Evolutionary conservation across 2,113 vertebrate genomes (phyloP).

Genomic region (Heterotis niloticus): DNA sequence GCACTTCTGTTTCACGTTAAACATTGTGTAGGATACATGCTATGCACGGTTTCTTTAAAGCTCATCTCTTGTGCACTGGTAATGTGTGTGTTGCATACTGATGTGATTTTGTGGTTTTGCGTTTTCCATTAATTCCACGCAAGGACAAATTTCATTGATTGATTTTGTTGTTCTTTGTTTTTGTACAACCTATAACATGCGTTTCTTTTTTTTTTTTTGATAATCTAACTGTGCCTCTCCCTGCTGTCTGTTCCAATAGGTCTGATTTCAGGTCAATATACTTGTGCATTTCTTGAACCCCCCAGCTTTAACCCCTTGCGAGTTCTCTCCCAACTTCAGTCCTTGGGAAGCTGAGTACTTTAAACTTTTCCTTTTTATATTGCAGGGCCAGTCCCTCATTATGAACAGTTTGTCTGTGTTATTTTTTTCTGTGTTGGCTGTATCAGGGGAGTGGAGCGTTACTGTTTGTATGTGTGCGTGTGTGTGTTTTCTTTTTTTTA

Average conservation of each 20-base stretch:
- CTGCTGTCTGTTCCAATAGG: conserved; percentile 51
- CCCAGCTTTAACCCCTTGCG: conserved; percentile 45
- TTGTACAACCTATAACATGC: conserved; percentile 37
- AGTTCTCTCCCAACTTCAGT: conserved; percentile 36
- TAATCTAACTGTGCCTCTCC: conserved; percentile 37
- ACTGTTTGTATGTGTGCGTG: no score
- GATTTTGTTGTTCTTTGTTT: conserved; percentile 18
- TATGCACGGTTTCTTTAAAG: not conserved
- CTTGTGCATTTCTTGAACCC: conserved; percentile 51
- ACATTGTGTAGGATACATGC: conserved; percentile 3
- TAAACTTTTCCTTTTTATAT: conserved; percentile 37
- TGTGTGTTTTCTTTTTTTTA: no score
- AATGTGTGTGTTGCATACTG: not conserved
- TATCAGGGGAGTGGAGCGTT: not conserved
- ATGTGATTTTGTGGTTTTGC: conserved; percentile 8
- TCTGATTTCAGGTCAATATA: conserved; percentile 59
- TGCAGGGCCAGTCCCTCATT: conserved; percentile 30
- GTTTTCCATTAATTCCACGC: conserved; percentile 19
- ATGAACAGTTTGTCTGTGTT: conserved; percentile 13
- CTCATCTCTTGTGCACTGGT: not conserved
- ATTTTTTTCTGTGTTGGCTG: not conserved
- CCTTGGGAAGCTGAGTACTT: conserved; percentile 53
- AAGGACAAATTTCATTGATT: conserved; percentile 26
- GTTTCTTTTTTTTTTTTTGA: conserved; percentile 41
- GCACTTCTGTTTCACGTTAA: not conserved